Conservation (phyloP, 2,797 vertebrate species). For the Takifugu rubripes region DNA sequence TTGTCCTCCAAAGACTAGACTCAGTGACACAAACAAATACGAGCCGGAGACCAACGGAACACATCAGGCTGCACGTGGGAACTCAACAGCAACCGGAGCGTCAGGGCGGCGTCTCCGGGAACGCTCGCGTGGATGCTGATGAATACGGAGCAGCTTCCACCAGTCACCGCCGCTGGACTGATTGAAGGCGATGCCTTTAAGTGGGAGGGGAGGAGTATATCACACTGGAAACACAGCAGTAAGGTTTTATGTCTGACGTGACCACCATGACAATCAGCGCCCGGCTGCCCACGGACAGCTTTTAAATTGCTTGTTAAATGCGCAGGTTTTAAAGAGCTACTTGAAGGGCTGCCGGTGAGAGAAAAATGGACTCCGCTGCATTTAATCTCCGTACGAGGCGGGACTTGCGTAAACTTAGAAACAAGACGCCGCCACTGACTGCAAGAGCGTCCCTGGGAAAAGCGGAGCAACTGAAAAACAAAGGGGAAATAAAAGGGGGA, state of each 20-base stretch:
- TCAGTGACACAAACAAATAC: constrained; percentile 3
- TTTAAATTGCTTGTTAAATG: constrained; percentile 48
- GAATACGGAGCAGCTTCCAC: constrained; percentile 16
- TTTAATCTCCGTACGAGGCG: constrained; percentile 31
- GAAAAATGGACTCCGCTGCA: constrained; percentile 21
- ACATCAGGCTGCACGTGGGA: constrained; percentile 13
- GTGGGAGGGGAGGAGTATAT: constrained; percentile 16
- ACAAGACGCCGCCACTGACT: constrained; percentile 2
- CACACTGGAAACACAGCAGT: constrained; percentile 23
- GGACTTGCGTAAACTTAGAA: constrained; percentile 4
- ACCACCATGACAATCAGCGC: constrained; percentile 46
- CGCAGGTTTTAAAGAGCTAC: constrained; percentile 44
- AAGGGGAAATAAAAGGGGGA: too few species aligned
- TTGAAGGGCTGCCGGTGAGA: constrained; percentile 2
- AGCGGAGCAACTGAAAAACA: neutral
- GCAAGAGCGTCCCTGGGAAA: neutral
- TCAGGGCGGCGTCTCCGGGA: constrained; percentile 12
- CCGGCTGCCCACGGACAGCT: constrained; percentile 13
- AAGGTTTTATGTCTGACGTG: constrained; percentile 46
- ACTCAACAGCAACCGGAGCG: constrained; percentile 10
- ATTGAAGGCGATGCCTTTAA: constrained; percentile 43
- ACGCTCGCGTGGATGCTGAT: constrained; percentile 1
- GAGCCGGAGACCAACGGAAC: neutral
- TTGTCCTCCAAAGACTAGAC: constrained; percentile 34
- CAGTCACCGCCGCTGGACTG: constrained; percentile 29